Conservation (phyloP, 2,888 invertebrate genomes). For the Ornithoptera priamus region DNA sequence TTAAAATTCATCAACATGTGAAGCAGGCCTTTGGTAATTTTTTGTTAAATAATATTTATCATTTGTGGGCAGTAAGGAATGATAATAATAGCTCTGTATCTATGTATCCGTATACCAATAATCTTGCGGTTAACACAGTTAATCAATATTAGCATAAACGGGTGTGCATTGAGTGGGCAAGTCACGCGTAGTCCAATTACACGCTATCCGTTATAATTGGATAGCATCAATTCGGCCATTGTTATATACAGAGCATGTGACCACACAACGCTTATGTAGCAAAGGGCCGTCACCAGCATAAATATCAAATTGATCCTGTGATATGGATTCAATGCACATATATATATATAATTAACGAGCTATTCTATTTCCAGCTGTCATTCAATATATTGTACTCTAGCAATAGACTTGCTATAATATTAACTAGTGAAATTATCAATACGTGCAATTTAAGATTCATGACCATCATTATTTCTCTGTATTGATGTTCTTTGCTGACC, state of each 20-base stretch:
- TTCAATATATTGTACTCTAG: neutral
- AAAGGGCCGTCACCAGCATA: conserved; percentile 15
- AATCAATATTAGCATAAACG: conserved; percentile 27
- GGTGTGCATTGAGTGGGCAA: conserved; percentile 17
- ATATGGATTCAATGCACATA: neutral
- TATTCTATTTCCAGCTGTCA: neutral
- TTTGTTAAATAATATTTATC: too few species aligned
- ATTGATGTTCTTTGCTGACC: too few species aligned
- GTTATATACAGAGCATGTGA: conserved; percentile 14
- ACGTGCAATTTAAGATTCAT: too few species aligned
- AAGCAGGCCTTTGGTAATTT: too few species aligned
- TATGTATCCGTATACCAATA: conserved; percentile 6
- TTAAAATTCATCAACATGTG: too few species aligned
- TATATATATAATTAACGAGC: too few species aligned
- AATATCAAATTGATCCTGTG: neutral
- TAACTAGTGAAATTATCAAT: too few species aligned
- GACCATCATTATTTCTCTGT: too few species aligned
- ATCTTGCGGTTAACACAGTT: conserved; percentile 13
- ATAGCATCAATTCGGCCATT: conserved; percentile 26
- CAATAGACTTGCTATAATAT: neutral
- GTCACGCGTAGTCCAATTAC: conserved; percentile 24
- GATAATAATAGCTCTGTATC: neutral
- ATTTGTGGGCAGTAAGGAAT: too few species aligned
- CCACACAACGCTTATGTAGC: conserved; percentile 11
- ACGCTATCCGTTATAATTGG: conserved; percentile 27